Base-by-base conservation (phyloP, 2,113 vertebrate genomes). In the Danio rerio region DNA sequence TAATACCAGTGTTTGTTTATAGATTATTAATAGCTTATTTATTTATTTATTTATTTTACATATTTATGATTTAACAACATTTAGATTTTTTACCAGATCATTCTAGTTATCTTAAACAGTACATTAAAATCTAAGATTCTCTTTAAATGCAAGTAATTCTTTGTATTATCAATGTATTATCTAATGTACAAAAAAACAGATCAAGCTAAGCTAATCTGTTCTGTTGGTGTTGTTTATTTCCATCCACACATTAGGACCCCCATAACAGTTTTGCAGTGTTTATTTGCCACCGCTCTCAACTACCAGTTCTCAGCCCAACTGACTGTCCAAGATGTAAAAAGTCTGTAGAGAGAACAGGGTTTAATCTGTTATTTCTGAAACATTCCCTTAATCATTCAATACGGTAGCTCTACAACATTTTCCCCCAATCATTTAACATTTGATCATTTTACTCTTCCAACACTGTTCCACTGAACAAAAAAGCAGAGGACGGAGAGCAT, bases 281-380 rank as follows among this genome's bases (percentile, higher is more conserved):
- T 75, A 75, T 13, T 20, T 75, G 72, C 40, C 55, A 45, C 72
- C 40, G 42, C 42, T n/a, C 42, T 75, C n/a, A 75, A 50, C 45
- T 59, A 45, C 40, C n/a, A 59, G 72, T 47, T 75, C 53, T 75
- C 55, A 59, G 72, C 55, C 55, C 72, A 59, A 75, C 55, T 18
- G 52, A 74, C 52, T 58, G 71, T 74, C 40, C 53, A 56, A 74
- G 40, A 75, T 75, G n/a, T 47, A 40, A 75, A 59, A 42, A 75
- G 72, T 45, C 42, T 59, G 42, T n/a, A 5, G 55, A 59, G 72
- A 53, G 6, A 75, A 75, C 56, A 16, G 10, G 4, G 5, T 73
- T 56, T 16, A 56, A 42, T 55, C 52, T 15, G 9, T 16, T 43
- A n/a, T 73, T 73, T 73, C 52, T 43, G 15, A 56, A 73, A 56